Evolutionary conservation across 2,113 vertebrate species (phyloP).

Genomic region (Corvus hawaiiensis): DNA sequence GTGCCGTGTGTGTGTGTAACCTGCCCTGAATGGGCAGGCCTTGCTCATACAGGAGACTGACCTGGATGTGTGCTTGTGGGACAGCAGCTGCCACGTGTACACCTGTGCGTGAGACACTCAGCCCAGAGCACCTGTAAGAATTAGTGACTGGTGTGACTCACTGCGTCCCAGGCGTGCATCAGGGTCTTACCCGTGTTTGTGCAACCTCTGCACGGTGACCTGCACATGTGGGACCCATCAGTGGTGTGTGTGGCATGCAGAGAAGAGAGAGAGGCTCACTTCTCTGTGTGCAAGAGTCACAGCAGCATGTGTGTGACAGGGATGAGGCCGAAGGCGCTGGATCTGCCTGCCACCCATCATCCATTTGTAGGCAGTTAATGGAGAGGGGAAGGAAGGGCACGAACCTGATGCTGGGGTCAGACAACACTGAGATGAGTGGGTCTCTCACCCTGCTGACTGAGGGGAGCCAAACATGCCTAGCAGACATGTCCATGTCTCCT

Average conservation of each 20-base stretch:
- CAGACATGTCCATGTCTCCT: background rate
- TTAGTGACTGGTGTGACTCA: background rate
- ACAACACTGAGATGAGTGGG: background rate
- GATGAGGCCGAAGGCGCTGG: background rate
- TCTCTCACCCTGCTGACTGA: background rate
- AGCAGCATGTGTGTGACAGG: fast-evolving
- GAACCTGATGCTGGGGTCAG: background rate
- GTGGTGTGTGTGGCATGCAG: background rate
- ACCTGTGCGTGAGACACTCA: background rate
- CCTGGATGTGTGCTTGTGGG: background rate
- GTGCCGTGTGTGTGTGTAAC: background rate
- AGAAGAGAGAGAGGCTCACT: background rate
- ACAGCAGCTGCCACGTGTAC: background rate
- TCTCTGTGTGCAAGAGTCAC: background rate
- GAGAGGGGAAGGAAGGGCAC: background rate
- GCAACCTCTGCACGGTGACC: background rate
- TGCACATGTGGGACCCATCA: background rate
- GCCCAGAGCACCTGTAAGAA: background rate
- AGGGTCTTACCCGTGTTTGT: background rate
- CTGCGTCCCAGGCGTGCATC: fast-evolving
- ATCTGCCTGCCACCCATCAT: background rate
- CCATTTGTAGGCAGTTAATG: background rate
- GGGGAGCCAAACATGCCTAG: background rate
- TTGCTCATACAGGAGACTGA: background rate
- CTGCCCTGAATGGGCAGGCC: too few species aligned